Evolutionary conservation across 2,888 invertebrate genomes (phyloP).

Genomic region (Cantharis rufa): DNA sequence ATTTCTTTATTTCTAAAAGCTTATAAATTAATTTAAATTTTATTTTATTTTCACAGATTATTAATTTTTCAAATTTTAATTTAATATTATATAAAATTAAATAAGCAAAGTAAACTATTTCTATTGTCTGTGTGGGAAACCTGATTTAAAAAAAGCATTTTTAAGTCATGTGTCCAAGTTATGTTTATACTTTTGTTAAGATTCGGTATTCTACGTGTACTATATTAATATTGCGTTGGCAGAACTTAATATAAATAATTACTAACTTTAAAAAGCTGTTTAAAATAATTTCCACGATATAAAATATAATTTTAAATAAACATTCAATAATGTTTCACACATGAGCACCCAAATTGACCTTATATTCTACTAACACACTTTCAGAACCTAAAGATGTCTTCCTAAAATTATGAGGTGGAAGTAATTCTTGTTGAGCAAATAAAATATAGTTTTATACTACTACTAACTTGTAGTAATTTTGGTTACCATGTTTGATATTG

Average conservation of each 20-base stretch:
- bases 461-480: background rate
- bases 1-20: background rate
- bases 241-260: background rate
- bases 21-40: background rate
- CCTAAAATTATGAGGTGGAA: background rate
- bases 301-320: background rate
- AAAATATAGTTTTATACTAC: background rate
- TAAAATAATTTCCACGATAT: background rate
- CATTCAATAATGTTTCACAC: background rate
- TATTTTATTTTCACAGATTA: background rate
- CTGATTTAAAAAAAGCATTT: no score
- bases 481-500: background rate
- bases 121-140: no score
- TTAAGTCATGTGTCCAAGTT: no score
- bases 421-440: background rate
- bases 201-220: no score
- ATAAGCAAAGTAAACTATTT: no score
- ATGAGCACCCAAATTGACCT: background rate
- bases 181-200: background rate
- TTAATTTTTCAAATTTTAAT: background rate
- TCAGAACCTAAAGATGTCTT: background rate
- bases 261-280: background rate
- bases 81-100: background rate
- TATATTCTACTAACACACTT: background rate
- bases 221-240: no score